These are phyloP conservation scores for Iphiclides podalirius DNA, from an alignment of 2,888 invertebrate genomes.

Conservation along the genomic window DNA sequence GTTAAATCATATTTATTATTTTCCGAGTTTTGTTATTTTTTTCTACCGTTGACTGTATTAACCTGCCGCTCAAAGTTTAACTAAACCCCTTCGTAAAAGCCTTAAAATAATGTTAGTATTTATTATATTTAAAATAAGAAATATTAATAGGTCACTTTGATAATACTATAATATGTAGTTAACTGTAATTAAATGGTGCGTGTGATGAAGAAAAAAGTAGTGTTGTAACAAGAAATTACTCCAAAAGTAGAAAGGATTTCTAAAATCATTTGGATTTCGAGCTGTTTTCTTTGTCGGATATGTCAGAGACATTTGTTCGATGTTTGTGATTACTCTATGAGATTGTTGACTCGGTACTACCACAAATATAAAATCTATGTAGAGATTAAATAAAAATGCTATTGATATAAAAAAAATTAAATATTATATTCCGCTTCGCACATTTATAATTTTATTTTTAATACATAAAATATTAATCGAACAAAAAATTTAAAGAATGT, in stretches of 20 bases:
- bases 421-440: too few species aligned
- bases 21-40: too few species aligned
- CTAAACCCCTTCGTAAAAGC: constrained; percentile 4
- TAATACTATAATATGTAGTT: constrained; percentile 11
- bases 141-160: constrained; percentile 32
- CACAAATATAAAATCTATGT: constrained; percentile 12
- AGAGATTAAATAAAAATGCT: too few species aligned
- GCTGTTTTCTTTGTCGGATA: constrained; percentile 34
- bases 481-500: too few species aligned
- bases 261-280: constrained; percentile 35
- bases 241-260: constrained; percentile 31
- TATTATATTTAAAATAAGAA: constrained; percentile 29
- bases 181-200: constrained; percentile 27
- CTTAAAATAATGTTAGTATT: constrained; percentile 23
- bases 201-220: constrained; percentile 31
- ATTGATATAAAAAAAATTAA: too few species aligned
- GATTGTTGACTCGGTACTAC: constrained; percentile 18
- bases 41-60: background rate
- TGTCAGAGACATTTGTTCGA: constrained; percentile 32
- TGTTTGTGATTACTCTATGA: constrained; percentile 18
- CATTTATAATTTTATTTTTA: too few species aligned
- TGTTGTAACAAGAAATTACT: constrained; percentile 39
- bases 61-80: constrained; percentile 18
- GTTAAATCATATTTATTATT: too few species aligned
- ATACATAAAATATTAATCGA: too few species aligned